Conservation (phyloP, 2,888 invertebrate species). For the Chrysotoxum bicinctum region DNA sequence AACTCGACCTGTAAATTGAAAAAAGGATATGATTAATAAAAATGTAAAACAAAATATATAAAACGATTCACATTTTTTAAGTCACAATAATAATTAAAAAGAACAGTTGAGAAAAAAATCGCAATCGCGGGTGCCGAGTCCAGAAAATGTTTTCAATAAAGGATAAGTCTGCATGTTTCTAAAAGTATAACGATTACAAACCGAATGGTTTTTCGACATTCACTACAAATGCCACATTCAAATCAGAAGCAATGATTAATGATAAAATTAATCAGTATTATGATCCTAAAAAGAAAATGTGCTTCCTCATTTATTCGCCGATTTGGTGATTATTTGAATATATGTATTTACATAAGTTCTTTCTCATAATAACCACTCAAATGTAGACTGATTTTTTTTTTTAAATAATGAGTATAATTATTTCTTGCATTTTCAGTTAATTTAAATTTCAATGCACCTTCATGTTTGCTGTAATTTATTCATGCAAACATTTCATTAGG, state of each 20-base stretch:
- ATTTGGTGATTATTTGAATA: no score
- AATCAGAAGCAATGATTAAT: not conserved
- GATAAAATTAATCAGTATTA: no score
- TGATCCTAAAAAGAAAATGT: not conserved
- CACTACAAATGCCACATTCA: no score
- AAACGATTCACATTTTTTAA: not conserved
- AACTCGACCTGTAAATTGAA: constrained; percentile 88
- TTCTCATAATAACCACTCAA: not conserved
- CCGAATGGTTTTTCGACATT: no score
- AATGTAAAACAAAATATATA: not conserved
- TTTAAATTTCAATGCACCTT: not conserved
- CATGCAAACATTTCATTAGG: constrained; percentile 6
- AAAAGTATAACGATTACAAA: no score
- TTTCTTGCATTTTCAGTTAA: not conserved
- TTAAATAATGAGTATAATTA: not conserved
- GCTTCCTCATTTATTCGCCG: no score
- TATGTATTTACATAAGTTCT: not conserved
- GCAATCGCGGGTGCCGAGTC: no score
- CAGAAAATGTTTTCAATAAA: no score
- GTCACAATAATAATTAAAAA: not conserved
- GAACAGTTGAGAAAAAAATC: not conserved
- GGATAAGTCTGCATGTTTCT: no score
- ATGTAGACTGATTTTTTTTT: not conserved
- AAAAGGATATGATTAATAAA: not conserved
- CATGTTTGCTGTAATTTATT: not conserved